Base-by-base conservation (phyloP, 2,113 vertebrate genomes). In the Mola mola region DNA sequence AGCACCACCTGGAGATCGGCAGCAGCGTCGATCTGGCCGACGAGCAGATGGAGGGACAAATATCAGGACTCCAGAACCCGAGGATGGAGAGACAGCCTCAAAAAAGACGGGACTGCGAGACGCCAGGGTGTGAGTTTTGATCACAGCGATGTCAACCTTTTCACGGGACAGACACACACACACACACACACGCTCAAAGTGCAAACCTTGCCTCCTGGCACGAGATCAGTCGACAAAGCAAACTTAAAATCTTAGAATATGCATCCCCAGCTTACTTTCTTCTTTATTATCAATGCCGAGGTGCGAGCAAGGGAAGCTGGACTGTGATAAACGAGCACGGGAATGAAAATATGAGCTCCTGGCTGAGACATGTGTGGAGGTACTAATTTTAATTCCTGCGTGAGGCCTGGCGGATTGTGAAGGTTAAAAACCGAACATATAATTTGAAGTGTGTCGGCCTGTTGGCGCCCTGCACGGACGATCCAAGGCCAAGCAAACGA, bases 1-100 rank as follows among this genome's bases (percentile, higher is more conserved):
- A 91, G 89, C 90, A 91, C 91, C 91, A 70, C 86, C 89, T 90
- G 70, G 85, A 93, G 90, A 84, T 73, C 60, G 72, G 55, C 42
- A 22, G 28, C 21, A 51, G 19, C 26, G 6, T 93, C 71, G 94
- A 94, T 90, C 91, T 95, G 86, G 94, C 92, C 68, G 93, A 94
- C 84, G 91, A 92, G 86, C 94, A 95, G 90, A 94, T 95, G 94
- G 87, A n/a, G n/a, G n/a, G n/a, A n/a, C n/a, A n/a, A n/a, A n/a
- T n/a, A n/a, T n/a, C n/a, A n/a, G n/a, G n/a, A n/a, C n/a, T n/a
- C n/a, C n/a, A n/a, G n/a, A 94, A 94, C 86, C 91, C 91, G 63
- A 88, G 58, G 46, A 63, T 21, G n/a, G 29, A 17, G 28, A 5
- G 6, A 29, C 6, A 29, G 28, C 6, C 28, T 29, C 28, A 29